These are phyloP conservation scores for Tokudaia tokunoshimensis DNA, from an alignment of 2,797 vertebrate species.

Conservation along the genomic window DNA sequence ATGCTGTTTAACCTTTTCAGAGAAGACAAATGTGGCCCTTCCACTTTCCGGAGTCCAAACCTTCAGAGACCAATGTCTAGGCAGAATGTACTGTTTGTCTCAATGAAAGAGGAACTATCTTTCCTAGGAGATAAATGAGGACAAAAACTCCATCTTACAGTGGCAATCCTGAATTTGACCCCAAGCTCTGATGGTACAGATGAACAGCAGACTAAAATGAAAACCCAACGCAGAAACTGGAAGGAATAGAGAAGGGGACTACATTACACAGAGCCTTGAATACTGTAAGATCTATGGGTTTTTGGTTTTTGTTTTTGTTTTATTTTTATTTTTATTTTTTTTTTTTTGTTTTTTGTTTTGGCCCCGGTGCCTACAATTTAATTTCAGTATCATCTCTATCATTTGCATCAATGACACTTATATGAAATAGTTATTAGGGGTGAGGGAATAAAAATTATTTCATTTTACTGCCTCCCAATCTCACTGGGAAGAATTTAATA, in stretches of 20 bases:
- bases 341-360: not conserved
- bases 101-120: not conserved
- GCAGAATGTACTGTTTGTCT: not conserved
- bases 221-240: slow-evolving; percentile 39
- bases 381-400: slow-evolving; percentile 1
- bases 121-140: slow-evolving; percentile 14
- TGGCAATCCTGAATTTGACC: slow-evolving; percentile 18
- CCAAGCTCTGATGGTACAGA: not conserved
- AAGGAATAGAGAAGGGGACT: not conserved
- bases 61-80: not conserved
- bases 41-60: slow-evolving; percentile 1
- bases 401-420: slow-evolving; percentile 8
- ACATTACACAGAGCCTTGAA: not conserved
- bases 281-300: not conserved
- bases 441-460: slow-evolving; percentile 7
- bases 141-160: slow-evolving; percentile 30
- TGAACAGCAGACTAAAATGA: not conserved
- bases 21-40: slow-evolving; percentile 41
- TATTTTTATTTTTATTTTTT: not conserved
- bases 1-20: slow-evolving; percentile 48
- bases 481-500: not conserved
- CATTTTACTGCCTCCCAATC: not conserved
- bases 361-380: not conserved
- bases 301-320: no score
- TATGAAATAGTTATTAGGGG: not conserved